A percentile compares a stretch with the other conserved stretches of the same genome.
These are phyloP conservation scores for Caenorhabditis sinica DNA, from an alignment of 2,888 invertebrate species.

Conservation along the genomic window DNA sequence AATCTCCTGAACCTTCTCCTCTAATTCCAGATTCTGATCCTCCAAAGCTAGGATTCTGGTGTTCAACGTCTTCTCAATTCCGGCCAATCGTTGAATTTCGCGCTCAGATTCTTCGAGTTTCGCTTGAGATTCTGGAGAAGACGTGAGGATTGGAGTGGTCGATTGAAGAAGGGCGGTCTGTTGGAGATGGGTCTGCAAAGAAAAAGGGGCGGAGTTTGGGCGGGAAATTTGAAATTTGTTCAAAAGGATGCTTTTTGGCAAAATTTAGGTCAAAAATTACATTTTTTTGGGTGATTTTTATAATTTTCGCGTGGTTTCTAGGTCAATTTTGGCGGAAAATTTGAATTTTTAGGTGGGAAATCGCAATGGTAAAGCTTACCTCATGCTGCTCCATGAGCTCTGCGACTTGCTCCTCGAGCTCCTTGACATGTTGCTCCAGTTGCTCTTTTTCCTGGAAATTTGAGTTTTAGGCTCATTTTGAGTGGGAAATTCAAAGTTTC, in stretches of 20 bases:
- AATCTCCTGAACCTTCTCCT: conserved; percentile 52
- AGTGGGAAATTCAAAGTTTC: too few relatives aligned
- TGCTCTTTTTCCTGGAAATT: conserved; percentile 48
- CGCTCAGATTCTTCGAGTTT: conserved; percentile 22
- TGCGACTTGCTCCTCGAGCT: conserved; percentile 55
- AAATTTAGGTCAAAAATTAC: too few relatives aligned
- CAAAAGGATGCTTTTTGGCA: too few relatives aligned
- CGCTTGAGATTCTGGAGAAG: background rate
- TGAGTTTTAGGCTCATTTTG: too few relatives aligned
- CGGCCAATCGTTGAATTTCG: conserved; percentile 26
- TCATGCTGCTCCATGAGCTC: conserved; percentile 57
- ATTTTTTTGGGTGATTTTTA: too few relatives aligned
- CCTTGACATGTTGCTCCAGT: conserved; percentile 40
- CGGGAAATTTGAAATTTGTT: background rate
- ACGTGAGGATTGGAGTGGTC: conserved; percentile 8
- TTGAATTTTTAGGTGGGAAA: background rate
- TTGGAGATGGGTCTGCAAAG: conserved; percentile 31
- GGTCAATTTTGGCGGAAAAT: background rate
- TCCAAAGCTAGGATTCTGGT: conserved; percentile 40
- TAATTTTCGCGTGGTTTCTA: too few relatives aligned
- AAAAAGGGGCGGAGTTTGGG: too few relatives aligned
- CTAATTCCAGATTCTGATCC: conserved; percentile 50
- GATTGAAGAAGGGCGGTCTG: conserved; percentile 9
- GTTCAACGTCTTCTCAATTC: conserved; percentile 43
- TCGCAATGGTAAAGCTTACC: too few relatives aligned